Conservation (phyloP, 2,797 vertebrate species). For the Myotis vivesi region DNA sequence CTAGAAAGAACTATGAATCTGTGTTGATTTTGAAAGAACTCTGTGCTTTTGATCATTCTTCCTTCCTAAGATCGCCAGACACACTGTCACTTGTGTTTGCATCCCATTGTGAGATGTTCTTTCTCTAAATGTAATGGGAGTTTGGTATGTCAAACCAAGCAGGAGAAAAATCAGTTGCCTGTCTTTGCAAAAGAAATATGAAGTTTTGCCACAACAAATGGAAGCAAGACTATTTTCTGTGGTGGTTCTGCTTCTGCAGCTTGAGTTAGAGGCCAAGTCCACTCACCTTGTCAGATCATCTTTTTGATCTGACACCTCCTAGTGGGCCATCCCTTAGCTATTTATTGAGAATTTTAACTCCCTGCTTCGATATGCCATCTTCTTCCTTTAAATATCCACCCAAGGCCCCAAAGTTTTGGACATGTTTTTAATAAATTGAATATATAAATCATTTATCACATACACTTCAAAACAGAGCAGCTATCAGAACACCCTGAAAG, state of each 20-base stretch:
- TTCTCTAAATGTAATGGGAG: neutral
- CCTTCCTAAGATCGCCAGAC: neutral
- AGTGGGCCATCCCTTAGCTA: neutral
- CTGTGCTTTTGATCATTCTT: neutral
- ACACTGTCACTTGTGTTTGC: neutral
- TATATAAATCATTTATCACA: constrained; percentile 65
- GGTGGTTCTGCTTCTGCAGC: neutral
- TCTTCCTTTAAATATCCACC: constrained; percentile 51
- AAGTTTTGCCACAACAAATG: neutral
- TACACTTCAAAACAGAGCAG: constrained; percentile 59
- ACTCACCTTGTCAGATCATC: neutral
- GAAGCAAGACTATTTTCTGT: neutral
- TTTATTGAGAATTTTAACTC: neutral
- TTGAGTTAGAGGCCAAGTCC: neutral
- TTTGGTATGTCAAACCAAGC: neutral
- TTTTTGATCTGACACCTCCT: constrained; percentile 7
- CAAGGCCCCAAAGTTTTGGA: constrained; percentile 34
- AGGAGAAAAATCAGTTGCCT: neutral
- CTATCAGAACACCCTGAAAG: constrained; percentile 61
- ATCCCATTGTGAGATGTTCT: neutral
- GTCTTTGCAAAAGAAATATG: neutral
- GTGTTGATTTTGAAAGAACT: constrained; percentile 45
- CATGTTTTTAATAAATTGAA: constrained; percentile 62
- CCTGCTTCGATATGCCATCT: neutral
- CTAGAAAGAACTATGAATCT: constrained; percentile 58